Evolutionary conservation across 2,113 vertebrate species (phyloP), one percentile per base, ranked within the genome.

Genomic region (Sorex araneus): DNA sequence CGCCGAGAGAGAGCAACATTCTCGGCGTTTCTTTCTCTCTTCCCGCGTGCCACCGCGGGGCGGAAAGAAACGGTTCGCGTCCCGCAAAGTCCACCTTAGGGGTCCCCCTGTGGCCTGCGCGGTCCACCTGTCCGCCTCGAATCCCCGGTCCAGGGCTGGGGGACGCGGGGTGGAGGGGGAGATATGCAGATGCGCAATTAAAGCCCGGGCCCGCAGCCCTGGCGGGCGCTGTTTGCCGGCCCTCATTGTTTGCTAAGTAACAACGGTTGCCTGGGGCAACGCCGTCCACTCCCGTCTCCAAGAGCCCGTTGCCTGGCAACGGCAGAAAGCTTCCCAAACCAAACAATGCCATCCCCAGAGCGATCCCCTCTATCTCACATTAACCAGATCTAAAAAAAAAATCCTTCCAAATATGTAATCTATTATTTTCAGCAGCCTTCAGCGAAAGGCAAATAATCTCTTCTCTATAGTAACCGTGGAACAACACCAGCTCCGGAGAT

Each of bases 321-420:
- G 83, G 82, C 93, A 98, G 98, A 99, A 98, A 99, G 98, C 99
- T 99, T 99, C 99, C 99, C 99, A 99, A 99, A 99, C 98, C 98
- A 99, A 99, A 99, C 99, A 99, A 98, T 99, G 98, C 98, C 98
- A 98, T 98, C 98, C 98, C 98, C 97, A 94, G 98, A 98, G 98
- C 98, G 98, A 98, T 98, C 97, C 96, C 87, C 96, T 98, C 98
- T 98, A 98, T 98, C 98, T 98, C 98, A 98, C 97, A 98, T 98
- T 98, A 98, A 98, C 98, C 98, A 98, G 98, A 98, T 98, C 98
- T 98, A 98, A 97, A 96, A 97, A 50, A 94, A 96, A 95, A 94
- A 98, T 97, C 98, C 97, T 98, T 98, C 98, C 98, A 98, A 99
- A 99, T 98, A 97, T 98, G 98, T 98, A 98, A 99, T 98, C 98